Evolutionary conservation across 2,888 invertebrate species (phyloP).

Genomic region (Ectemnius continuus): DNA sequence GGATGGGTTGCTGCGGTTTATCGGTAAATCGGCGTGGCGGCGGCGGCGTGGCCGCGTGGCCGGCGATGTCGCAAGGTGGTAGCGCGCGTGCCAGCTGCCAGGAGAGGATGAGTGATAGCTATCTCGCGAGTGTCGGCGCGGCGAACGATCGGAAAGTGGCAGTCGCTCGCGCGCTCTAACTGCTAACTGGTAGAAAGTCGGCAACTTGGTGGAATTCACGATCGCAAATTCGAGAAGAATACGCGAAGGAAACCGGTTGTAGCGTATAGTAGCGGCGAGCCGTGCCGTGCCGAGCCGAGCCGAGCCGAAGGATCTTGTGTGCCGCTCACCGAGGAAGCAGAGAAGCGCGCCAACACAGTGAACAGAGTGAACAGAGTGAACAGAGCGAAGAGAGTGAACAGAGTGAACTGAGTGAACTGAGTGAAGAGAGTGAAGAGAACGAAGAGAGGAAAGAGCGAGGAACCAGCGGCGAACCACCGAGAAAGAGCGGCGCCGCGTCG

Average conservation of each 20-base stretch:
- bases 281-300: background rate
- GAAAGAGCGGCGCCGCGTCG: no score
- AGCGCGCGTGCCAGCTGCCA: background rate
- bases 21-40: no score
- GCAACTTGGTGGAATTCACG: slow-evolving; percentile 43
- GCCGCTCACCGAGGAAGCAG: slow-evolving; percentile 18
- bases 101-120: slow-evolving; percentile 15
- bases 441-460: no score
- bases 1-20: no score
- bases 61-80: background rate
- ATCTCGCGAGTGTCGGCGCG: slow-evolving; percentile 23
- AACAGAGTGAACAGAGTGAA: no score
- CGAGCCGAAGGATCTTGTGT: slow-evolving; percentile 19
- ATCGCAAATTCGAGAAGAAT: slow-evolving; percentile 49
- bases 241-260: slow-evolving; percentile 44
- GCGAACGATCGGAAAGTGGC: background rate
- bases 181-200: slow-evolving; percentile 6
- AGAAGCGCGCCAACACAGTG: background rate
- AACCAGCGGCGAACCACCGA: no score
- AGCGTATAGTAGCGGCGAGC: slow-evolving; percentile 26
- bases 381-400: no score
- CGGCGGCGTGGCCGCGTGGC: background rate
- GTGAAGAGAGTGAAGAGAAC: no score
- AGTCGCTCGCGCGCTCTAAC: background rate
- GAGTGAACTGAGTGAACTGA: no score